Conservation (phyloP, 1,140 invertebrate genomes). For the Eumeta japonica region DNA sequence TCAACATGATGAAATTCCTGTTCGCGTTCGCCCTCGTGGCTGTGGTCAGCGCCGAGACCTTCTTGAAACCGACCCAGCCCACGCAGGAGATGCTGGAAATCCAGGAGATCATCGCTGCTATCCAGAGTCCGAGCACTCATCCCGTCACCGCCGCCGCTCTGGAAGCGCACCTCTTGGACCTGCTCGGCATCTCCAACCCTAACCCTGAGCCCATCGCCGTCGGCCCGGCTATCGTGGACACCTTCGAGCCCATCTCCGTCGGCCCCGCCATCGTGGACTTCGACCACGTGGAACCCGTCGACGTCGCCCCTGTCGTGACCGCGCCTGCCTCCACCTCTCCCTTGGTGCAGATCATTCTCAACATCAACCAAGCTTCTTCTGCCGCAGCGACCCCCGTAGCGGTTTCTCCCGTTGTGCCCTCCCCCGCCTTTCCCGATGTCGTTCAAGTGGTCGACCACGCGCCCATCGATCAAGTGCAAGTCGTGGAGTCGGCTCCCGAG, state of each 20-base stretch:
- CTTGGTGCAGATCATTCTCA: constrained; percentile 13
- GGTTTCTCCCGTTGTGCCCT: constrained; percentile 1
- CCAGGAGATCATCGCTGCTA: constrained; percentile 29
- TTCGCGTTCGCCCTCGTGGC: constrained; percentile 17
- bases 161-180: constrained; percentile 21
- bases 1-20: constrained; percentile 3
- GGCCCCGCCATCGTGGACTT: constrained; percentile 10
- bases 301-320: constrained; percentile 13
- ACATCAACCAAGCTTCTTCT: constrained; percentile 9
- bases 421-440: constrained; percentile 7
- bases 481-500: constrained; percentile 4
- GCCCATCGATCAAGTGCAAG: not conserved
- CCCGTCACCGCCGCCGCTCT: constrained; percentile 34
- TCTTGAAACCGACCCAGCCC: constrained; percentile 9
- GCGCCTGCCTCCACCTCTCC: constrained; percentile 9
- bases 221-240: constrained; percentile 13
- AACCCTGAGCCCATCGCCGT: not conserved
- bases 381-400: constrained; percentile 3
- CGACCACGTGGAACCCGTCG: constrained; percentile 13
- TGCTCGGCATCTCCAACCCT: constrained; percentile 18
- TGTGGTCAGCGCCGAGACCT: constrained; percentile 28
- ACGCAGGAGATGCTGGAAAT: constrained; percentile 20
- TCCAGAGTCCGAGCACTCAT: constrained; percentile 36
- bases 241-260: constrained; percentile 7
- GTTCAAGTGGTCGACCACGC: constrained; percentile 5